Evolutionary conservation across 2,888 invertebrate genomes (phyloP).

Genomic region (Drosophila seclusa): DNA sequence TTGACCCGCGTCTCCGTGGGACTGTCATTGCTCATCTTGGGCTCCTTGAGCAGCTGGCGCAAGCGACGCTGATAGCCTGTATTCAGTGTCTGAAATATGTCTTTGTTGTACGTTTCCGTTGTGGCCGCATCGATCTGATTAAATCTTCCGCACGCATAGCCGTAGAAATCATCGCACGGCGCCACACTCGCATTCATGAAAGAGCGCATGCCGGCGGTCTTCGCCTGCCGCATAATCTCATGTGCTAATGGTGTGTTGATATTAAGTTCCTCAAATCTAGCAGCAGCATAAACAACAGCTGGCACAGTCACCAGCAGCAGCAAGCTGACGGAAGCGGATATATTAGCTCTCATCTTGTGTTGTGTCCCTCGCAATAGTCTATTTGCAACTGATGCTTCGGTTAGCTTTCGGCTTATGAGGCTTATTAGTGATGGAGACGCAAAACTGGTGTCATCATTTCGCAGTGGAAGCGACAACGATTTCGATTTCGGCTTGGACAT

Average conservation of each 20-base stretch:
- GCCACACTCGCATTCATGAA: conserved; percentile 63
- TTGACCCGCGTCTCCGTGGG: conserved; percentile 77
- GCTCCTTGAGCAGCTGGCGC: conserved; percentile 59
- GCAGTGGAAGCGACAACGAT: not conserved
- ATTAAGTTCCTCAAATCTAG: conserved; percentile 53
- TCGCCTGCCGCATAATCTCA: conserved; percentile 76
- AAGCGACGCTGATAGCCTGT: conserved; percentile 73
- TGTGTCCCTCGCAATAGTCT: conserved; percentile 27
- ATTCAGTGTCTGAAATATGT: conserved; percentile 40
- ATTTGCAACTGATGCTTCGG: conserved; percentile 49
- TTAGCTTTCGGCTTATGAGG: not conserved
- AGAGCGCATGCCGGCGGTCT: conserved; percentile 76
- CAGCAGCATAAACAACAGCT: conserved; percentile 17
- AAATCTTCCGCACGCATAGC: conserved; percentile 82
- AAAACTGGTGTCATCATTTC: conserved; percentile 8
- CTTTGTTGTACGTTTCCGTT: conserved; percentile 16
- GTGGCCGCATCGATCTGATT: conserved; percentile 66
- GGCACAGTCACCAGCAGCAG: conserved; percentile 20
- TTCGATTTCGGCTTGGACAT: conserved; percentile 8
- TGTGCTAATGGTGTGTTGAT: conserved; percentile 62
- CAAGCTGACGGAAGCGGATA: conserved; percentile 34
- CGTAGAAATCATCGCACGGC: conserved; percentile 81
- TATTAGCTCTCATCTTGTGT: conserved; percentile 27
- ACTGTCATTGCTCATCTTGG: conserved; percentile 68
- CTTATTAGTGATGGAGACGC: conserved; percentile 38